phyloP scores from a whole-genome alignment of 2,113 vertebrate species.

The Loxodonta africana region DNA sequence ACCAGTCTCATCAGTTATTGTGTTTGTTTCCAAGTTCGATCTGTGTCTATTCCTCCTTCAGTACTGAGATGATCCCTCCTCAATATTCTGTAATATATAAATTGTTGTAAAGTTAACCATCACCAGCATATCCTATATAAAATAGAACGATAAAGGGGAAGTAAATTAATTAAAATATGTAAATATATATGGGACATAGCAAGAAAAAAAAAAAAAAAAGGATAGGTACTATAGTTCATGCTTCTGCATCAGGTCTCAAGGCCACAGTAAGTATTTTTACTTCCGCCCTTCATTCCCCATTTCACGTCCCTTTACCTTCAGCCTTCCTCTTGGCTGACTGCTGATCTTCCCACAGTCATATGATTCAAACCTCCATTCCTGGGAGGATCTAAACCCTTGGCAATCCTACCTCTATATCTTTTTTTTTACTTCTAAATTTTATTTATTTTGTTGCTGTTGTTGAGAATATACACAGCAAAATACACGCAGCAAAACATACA shows the following conservation, averaged over 20 bases:
- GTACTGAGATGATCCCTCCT: background rate
- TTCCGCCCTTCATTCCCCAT: background rate
- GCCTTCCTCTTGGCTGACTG: background rate
- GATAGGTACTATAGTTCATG: background rate
- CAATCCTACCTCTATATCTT: background rate
- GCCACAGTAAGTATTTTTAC: background rate
- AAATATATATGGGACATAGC: background rate
- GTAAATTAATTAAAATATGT: background rate
- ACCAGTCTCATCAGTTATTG: background rate
- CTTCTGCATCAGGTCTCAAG: conserved; percentile 2
- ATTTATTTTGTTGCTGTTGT: too few relatives aligned
- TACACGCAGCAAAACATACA: too few relatives aligned
- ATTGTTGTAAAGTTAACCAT: background rate
- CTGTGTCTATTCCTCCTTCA: background rate
- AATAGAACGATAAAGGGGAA: background rate
- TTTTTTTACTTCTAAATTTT: background rate
- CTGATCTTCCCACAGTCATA: background rate
- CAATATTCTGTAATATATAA: background rate
- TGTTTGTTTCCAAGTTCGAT: background rate
- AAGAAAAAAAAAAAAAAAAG: background rate
- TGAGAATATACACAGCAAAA: too few relatives aligned
- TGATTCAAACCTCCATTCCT: background rate
- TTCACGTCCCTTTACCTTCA: background rate
- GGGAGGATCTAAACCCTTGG: background rate
- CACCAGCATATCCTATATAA: background rate